Evolutionary conservation across 92 coral and sea anemone species (phyloP), one percentile per base, ranked within the genome.

Genomic region (Galaxea fascicularis): DNA sequence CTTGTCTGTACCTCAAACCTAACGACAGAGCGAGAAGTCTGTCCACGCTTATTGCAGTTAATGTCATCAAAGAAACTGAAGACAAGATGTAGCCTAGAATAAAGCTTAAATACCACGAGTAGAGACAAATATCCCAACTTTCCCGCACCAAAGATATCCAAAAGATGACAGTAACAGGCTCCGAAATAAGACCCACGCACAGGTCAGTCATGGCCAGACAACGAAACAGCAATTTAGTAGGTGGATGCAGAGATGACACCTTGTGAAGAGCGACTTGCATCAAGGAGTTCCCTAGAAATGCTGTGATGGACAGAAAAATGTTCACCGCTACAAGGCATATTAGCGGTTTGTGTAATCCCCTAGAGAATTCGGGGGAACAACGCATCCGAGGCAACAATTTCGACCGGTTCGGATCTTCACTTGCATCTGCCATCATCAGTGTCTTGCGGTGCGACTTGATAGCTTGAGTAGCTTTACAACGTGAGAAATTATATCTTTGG

Each of bases 31-130:
- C 83, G 18, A 78, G 83, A 17, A 78, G 45, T 46, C 83, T 63
- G 83, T 78, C 83, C 60, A 65, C 59, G 73, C 83, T 78, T 49
- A 78, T 17, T 25, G 73, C 72, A 18, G 83, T 62, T 5, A 28
- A 14, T 28, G 44, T 65, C 0, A 65, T 1, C 70, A 65, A 28
- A 1, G 70, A 65, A 27, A 65, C 70, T 28, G 70, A 65, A 65
- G 70, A 64, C 4, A 64, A n/a, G 14, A 41, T 39, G 4, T n/a
- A 70, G 22, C 56, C 27, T 1, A 39, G 7, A 5, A 51, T 4
- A 31, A 10, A n/a, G 46, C 22, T 31, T 25, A 16, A 24, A 3
- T 4, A 1, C 7, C 3, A 21, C 10, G 60, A 8, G 31, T 72
- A 27, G 59, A 17, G 30, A 41, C 77, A 72, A 21, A 72, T 1